phyloP scores from a whole-genome alignment of 2,888 invertebrate species.

The Liopterus haemorrhoidalis region DNA sequence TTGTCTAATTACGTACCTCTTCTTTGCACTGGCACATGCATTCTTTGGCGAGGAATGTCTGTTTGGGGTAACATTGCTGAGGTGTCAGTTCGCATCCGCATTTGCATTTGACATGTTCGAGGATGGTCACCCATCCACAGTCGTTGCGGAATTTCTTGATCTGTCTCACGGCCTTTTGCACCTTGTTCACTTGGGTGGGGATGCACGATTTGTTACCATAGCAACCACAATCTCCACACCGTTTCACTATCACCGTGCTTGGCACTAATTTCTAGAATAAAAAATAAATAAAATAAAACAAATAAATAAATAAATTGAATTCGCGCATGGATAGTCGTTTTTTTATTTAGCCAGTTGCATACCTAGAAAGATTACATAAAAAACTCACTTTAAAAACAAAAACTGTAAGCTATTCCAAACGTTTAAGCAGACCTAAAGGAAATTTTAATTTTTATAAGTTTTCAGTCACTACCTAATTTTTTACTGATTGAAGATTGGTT shows the following conservation, averaged over 20 bases:
- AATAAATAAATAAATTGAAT: conserved; percentile 5
- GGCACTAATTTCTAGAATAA: conserved; percentile 36
- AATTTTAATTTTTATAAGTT: too few relatives aligned
- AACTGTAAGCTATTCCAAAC: too few relatives aligned
- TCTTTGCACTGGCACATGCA: conserved; percentile 40
- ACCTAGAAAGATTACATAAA: too few relatives aligned
- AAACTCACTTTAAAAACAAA: too few relatives aligned
- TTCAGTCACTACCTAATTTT: too few relatives aligned
- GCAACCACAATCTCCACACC: conserved; percentile 39
- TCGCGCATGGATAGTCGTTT: too few relatives aligned
- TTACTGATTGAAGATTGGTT: too few relatives aligned
- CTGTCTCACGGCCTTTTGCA: conserved; percentile 34
- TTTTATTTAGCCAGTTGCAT: too few relatives aligned
- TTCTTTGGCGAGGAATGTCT: conserved; percentile 35
- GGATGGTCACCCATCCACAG: conserved; percentile 37
- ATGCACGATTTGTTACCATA: conserved; percentile 35
- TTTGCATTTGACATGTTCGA: conserved; percentile 37
- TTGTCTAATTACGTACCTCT: conserved; percentile 32
- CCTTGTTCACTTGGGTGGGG: conserved; percentile 29
- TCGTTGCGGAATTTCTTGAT: conserved; percentile 22
- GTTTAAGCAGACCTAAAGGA: too few relatives aligned
- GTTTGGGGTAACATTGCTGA: conserved; percentile 33
- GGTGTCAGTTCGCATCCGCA: conserved; percentile 36
- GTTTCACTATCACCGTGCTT: conserved; percentile 38
- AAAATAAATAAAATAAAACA: conserved; percentile 3